A percentile compares a stretch with the other conserved stretches of the same genome.
phyloP scores from a whole-genome alignment of 2,113 vertebrate species.

The Butorides virescens region DNA sequence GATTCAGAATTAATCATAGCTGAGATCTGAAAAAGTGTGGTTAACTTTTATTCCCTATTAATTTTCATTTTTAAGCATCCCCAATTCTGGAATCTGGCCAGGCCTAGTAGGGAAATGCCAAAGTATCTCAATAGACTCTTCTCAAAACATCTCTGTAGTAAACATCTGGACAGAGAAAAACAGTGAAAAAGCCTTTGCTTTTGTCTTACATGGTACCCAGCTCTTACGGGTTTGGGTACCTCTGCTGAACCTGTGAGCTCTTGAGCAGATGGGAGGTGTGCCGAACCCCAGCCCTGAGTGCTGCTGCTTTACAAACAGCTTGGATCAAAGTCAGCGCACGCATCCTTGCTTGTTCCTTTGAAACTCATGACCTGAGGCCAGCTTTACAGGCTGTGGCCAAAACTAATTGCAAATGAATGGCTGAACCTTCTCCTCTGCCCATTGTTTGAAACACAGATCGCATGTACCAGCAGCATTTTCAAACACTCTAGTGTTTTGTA shows the following conservation, averaged over 20 bases:
- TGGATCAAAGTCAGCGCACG: not conserved
- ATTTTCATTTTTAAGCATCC: not conserved
- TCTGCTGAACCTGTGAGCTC: not conserved
- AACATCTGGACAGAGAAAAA: not conserved
- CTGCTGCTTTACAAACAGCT: not conserved
- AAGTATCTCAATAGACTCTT: not conserved
- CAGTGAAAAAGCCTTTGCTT: not conserved
- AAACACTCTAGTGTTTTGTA: not conserved
- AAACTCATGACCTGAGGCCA: not conserved
- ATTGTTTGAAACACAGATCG: not conserved
- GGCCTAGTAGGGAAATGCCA: fast-evolving
- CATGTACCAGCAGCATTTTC: not conserved
- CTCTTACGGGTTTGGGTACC: not conserved
- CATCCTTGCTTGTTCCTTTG: not conserved
- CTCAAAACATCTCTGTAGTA: not conserved
- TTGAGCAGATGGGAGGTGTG: not conserved
- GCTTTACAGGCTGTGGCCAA: not conserved
- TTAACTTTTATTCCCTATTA: not conserved
- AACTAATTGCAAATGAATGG: not conserved
- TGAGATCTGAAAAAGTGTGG: not conserved
- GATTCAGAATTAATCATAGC: not conserved
- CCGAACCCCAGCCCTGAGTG: not conserved
- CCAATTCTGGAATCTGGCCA: not conserved
- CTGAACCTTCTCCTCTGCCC: not conserved
- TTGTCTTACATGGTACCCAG: not conserved